phyloP scores from a whole-genome alignment of 2,888 invertebrate genomes.

The Dilophus febrilis region DNA sequence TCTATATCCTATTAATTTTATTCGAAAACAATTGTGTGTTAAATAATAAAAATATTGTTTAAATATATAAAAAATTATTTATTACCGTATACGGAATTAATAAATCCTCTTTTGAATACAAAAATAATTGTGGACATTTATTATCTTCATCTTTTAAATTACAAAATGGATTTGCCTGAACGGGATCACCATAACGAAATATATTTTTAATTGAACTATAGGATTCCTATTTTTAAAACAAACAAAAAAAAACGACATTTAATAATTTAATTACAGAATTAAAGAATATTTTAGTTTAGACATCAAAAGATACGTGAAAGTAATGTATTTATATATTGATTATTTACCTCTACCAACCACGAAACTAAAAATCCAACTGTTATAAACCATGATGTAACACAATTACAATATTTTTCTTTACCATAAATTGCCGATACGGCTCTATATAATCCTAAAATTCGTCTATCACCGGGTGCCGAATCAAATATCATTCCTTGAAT shows the following conservation, averaged over 20 bases:
- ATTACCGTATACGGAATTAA: conserved; percentile 42
- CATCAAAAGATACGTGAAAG: neutral
- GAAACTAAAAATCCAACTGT: conserved; percentile 39
- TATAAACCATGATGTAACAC: conserved; percentile 36
- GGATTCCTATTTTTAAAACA: too few relatives aligned
- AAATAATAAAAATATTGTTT: conserved; percentile 12
- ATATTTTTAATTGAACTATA: conserved; percentile 26
- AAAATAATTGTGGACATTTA: conserved; percentile 50
- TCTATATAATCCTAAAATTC: conserved; percentile 37
- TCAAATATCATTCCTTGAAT: conserved; percentile 51
- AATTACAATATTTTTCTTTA: conserved; percentile 36
- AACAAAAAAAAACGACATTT: too few relatives aligned
- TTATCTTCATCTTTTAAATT: conserved; percentile 39
- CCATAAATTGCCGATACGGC: conserved; percentile 45
- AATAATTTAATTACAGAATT: too few relatives aligned
- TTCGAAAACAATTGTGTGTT: too few relatives aligned
- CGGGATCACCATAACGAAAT: conserved; percentile 25
- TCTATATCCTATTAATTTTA: conserved; percentile 52
- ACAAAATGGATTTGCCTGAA: conserved; percentile 39
- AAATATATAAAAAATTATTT: neutral
- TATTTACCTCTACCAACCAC: conserved; percentile 40
- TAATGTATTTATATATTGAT: neutral
- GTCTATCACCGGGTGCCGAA: conserved; percentile 48
- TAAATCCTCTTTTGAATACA: conserved; percentile 53
- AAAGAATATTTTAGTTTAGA: neutral